Conservation (phyloP, 2,113 vertebrate species). For the Tichodroma muraria region DNA sequence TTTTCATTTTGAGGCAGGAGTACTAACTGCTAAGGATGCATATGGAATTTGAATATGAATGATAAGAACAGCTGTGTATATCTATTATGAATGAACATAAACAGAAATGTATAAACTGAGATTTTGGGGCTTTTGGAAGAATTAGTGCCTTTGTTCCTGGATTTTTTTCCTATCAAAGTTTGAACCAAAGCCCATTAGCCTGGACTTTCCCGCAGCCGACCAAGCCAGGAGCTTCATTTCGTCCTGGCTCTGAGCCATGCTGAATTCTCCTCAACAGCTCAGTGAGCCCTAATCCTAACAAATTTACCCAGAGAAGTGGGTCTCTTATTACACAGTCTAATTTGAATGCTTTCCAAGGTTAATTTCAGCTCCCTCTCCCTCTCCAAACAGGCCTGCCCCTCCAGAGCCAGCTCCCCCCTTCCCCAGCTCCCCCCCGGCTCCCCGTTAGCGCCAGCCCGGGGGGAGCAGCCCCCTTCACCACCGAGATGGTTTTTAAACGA, state of each 20-base stretch:
- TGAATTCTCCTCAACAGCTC: constrained; percentile 67
- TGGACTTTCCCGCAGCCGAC: constrained; percentile 53
- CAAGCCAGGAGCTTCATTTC: constrained; percentile 67
- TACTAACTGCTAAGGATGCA: constrained; percentile 56
- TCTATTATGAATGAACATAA: constrained; percentile 72
- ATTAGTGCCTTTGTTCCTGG: constrained; percentile 72
- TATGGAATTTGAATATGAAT: constrained; percentile 70
- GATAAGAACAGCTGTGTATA: constrained; percentile 73
- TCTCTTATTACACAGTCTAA: constrained; percentile 68
- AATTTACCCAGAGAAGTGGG: constrained; percentile 69
- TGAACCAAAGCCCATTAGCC: constrained; percentile 67
- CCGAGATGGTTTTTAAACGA: constrained; percentile 46
- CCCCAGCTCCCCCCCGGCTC: not conserved
- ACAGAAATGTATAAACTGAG: constrained; percentile 72
- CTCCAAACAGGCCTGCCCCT: not conserved
- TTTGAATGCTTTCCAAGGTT: constrained; percentile 68
- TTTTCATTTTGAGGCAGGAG: constrained; percentile 4
- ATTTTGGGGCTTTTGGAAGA: constrained; percentile 70
- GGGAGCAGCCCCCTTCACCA: constrained; percentile 1
- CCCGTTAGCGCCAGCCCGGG: not conserved
- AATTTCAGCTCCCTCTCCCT: constrained; percentile 58
- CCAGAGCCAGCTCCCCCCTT: not conserved
- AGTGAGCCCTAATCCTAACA: constrained; percentile 70
- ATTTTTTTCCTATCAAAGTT: constrained; percentile 67
- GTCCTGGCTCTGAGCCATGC: constrained; percentile 55